Evolutionary conservation across 1,140 invertebrate species (phyloP).

Genomic region (Teleopsis dalmanni): DNA sequence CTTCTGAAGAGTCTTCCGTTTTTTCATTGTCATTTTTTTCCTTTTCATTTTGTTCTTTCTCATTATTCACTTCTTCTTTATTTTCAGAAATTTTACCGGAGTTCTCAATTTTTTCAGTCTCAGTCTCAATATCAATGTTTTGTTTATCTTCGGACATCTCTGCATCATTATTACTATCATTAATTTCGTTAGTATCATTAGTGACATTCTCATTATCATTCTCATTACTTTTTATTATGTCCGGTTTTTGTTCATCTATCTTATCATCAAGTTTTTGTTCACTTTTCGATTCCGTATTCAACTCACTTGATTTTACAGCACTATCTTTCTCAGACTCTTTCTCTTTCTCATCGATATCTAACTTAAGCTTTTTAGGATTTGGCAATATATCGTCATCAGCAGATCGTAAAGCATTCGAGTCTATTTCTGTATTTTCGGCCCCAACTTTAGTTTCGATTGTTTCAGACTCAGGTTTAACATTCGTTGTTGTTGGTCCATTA

Average conservation of each 20-base stretch:
- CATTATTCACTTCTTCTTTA: not conserved
- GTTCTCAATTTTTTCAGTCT: conserved; percentile 1
- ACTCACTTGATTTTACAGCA: conserved; percentile 27
- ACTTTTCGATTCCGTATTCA: conserved; percentile 13
- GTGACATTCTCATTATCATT: conserved; percentile 8
- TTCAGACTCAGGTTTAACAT: conserved; percentile 16
- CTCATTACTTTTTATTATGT: conserved; percentile 6
- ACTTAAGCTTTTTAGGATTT: conserved; percentile 36
- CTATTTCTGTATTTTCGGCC: not conserved
- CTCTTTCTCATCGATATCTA: conserved; percentile 32
- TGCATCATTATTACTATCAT: conserved; percentile 12
- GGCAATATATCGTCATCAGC: conserved; percentile 21
- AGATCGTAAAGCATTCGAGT: not conserved
- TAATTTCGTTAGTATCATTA: conserved; percentile 8
- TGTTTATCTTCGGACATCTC: not conserved
- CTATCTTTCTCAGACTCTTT: conserved; percentile 16
- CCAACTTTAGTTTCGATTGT: conserved; percentile 1
- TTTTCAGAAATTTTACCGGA: not conserved
- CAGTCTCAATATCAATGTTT: not conserved
- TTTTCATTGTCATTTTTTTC: not conserved
- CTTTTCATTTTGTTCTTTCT: conserved; percentile 10
- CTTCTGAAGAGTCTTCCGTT: not conserved
- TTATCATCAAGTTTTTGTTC: conserved; percentile 26
- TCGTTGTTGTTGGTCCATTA: conserved; percentile 7
- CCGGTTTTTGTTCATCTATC: conserved; percentile 28